Base-by-base conservation (phyloP, 2,888 invertebrate genomes). In the Drosophila dives region DNA sequence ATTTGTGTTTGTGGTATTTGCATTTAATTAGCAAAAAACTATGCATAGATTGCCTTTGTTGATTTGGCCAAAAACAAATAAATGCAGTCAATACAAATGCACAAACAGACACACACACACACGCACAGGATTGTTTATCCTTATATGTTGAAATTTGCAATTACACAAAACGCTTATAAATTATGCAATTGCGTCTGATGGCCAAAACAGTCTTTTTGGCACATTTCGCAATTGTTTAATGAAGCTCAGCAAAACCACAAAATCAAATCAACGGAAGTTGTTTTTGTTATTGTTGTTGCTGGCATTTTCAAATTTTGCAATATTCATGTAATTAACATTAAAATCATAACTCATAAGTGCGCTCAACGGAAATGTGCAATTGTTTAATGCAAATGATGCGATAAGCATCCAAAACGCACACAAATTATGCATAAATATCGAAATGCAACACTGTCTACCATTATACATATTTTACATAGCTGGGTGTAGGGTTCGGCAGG, bases 1-100 rank as follows among this genome's bases (percentile, higher is more conserved):
- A 36, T 56, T 20, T 66, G 40, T 59, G 17, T 50, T 45, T 45
- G 48, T 45, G 45, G 40, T 86, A 84, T 84, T 86, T 86, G 89
- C 85, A 86, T 86, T 86, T 86, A 86, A 86, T 86, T 86, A 86
- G 87, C 87, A 86, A 80, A 85, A 83, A 83, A 77, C 84, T 59
- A 75, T 67, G 78, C 72, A 67, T 71, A 73, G 77, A 85, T 86
- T 79, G 79, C 64, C 58, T 76, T 78, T 78, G 77, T 78, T 76
- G 80, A 80, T 80, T 65, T 63, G 77, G 42, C 53, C 53, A 61
- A 72, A 55, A 75, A 26, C n/a, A 59, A 40, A 56, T 32, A n/a
- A 26, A 54, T 23, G 45, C 20, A 45, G 45, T 23, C 45, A 65
- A 45, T 6, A 26, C 20, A 23, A 23, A 12, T 5, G 11, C 23